A percentile compares a stretch with the other conserved stretches of the same genome.
Evolutionary conservation across 2,797 vertebrate species (phyloP).

Genomic region (Babyrousa celebensis): DNA sequence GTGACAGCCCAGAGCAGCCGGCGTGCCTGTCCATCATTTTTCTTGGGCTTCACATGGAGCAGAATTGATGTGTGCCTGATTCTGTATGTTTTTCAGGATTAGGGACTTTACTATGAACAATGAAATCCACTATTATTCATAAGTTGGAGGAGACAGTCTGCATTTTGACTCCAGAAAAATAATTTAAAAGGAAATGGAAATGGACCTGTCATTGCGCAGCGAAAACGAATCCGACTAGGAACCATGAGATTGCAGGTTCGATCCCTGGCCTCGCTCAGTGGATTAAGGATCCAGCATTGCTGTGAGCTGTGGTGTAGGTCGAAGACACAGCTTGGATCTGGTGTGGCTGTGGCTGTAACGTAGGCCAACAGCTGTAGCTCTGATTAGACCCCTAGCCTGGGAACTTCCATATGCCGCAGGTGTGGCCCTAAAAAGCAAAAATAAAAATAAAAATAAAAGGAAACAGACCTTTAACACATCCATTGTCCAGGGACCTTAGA

Average conservation of each 20-base stretch:
- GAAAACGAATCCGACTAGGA: too few species aligned
- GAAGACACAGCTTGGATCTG: too few species aligned
- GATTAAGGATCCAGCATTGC: too few species aligned
- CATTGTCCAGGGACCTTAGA: neutral
- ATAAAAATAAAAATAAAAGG: neutral
- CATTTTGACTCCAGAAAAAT: constrained; percentile 28
- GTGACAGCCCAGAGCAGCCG: fast-evolving
- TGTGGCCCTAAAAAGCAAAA: too few species aligned
- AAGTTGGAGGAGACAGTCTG: neutral
- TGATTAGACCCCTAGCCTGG: too few species aligned
- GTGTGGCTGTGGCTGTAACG: too few species aligned
- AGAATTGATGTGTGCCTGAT: neutral
- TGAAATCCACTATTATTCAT: neutral
- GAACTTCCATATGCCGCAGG: too few species aligned
- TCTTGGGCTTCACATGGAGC: neutral
- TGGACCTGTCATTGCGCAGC: too few species aligned
- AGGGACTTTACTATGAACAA: neutral
- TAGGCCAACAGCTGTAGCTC: too few species aligned
- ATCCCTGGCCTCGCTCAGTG: too few species aligned
- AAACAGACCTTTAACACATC: neutral
- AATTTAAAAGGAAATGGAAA: constrained; percentile 42
- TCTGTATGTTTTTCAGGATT: neutral
- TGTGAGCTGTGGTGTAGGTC: too few species aligned
- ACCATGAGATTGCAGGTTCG: too few species aligned
- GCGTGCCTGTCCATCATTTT: neutral